phyloP scores from a whole-genome alignment of 23 tunicate genomes.

The Aplidium turbinatum region DNA sequence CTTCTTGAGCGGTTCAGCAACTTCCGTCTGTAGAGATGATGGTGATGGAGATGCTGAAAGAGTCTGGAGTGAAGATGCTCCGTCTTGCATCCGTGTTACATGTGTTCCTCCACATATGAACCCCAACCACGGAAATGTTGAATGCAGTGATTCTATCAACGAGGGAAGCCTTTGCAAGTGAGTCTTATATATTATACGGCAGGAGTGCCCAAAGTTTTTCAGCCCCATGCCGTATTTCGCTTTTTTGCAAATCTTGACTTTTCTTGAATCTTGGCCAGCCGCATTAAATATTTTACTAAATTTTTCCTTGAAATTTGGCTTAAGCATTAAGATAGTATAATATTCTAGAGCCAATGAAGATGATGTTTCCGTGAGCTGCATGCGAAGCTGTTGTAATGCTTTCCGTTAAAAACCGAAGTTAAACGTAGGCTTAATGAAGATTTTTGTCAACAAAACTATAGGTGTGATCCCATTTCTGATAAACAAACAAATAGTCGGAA shows the following conservation, averaged over 20 bases:
- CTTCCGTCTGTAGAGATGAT: conserved; percentile 43
- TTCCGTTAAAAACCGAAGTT: no score
- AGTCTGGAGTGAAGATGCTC: conserved; percentile 61
- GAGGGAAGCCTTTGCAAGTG: conserved; percentile 14
- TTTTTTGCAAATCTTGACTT: background rate
- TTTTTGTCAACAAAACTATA: no score
- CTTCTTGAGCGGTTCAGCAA: conserved; percentile 22
- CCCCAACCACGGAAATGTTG: conserved; percentile 19
- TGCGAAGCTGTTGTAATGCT: no score
- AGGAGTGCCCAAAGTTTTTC: background rate
- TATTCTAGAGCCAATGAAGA: no score
- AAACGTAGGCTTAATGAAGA: no score
- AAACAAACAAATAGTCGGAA: no score
- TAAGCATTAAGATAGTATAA: no score
- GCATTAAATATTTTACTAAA: background rate
- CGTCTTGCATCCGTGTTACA: conserved; percentile 38
- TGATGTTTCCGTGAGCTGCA: no score
- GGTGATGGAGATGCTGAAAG: conserved; percentile 55
- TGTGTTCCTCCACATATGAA: background rate
- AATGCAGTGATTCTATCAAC: background rate
- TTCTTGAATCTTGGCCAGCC: background rate
- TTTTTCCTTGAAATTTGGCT: no score
- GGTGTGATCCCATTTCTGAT: no score
- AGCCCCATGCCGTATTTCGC: background rate
- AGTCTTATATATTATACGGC: background rate